Conservation (phyloP, 2,888 invertebrate species). For the Pachydiplax longipennis region DNA sequence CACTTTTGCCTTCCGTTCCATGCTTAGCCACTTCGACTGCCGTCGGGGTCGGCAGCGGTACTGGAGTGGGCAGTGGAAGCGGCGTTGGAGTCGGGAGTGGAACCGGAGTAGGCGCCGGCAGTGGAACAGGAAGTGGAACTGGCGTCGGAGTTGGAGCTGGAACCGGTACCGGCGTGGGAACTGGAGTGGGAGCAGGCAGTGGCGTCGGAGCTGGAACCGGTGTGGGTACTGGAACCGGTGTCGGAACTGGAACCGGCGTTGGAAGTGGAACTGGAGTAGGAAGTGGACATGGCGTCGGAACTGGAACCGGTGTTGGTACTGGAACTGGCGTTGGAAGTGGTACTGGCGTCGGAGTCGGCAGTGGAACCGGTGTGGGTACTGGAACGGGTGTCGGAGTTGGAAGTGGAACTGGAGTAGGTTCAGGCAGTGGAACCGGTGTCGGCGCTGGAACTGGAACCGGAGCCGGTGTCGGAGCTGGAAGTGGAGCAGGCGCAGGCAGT, state of each 20-base stretch:
- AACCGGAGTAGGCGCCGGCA: not conserved
- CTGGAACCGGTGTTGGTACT: not conserved
- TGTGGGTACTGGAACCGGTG: not conserved
- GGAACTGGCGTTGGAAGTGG: not conserved
- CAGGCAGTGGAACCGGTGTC: not conserved
- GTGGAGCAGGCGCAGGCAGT: not conserved
- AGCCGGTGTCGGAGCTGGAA: not conserved
- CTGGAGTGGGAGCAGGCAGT: not conserved
- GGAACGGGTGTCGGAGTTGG: not conserved
- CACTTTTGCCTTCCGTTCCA: too few relatives aligned
- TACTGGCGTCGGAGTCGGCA: not conserved
- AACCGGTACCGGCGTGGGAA: not conserved
- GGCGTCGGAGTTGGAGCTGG: not conserved
- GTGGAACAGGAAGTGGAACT: not conserved
- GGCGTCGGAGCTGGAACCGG: not conserved
- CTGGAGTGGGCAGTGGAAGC: too few relatives aligned
- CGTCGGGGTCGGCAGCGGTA: too few relatives aligned
- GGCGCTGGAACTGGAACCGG: not conserved
- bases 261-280: not conserved
- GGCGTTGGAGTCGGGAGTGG: not conserved
- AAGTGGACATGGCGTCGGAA: not conserved
- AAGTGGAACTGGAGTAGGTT: not conserved
- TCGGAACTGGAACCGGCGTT: not conserved
- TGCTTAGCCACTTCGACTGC: too few relatives aligned
- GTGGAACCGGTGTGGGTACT: not conserved